Percentiles rank a stretch among this genome's conserved stretches.
phyloP scores from a whole-genome alignment of 2,888 invertebrate species.

The Xylophagus ater region DNA sequence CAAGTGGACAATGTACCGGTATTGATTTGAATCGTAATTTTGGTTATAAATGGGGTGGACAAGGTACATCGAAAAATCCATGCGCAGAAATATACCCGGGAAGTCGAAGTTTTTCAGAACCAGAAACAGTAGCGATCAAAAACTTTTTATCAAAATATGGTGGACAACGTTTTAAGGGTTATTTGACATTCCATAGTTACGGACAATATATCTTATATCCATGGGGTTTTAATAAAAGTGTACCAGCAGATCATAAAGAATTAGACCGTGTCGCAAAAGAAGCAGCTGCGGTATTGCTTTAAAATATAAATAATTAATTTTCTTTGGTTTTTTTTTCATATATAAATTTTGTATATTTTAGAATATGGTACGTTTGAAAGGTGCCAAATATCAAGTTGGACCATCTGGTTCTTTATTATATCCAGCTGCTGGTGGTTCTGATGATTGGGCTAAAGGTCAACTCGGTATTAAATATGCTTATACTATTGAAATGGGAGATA shows the following conservation, averaged over 20 bases:
- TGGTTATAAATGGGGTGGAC: slow-evolving; percentile 77
- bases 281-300: slow-evolving; percentile 49
- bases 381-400: slow-evolving; percentile 60
- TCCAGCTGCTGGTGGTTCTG: slow-evolving; percentile 71
- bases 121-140: slow-evolving; percentile 63
- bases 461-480: slow-evolving; percentile 76
- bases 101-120: slow-evolving; percentile 70
- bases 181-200: slow-evolving; percentile 72
- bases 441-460: slow-evolving; percentile 84
- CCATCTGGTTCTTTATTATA: slow-evolving; percentile 68
- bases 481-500: slow-evolving; percentile 81
- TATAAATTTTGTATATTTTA: background rate
- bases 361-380: too few species aligned
- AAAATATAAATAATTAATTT: background rate
- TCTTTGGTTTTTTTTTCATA: background rate
- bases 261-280: slow-evolving; percentile 56
- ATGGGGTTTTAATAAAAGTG: slow-evolving; percentile 69
- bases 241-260: slow-evolving; percentile 59
- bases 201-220: slow-evolving; percentile 78
- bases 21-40: slow-evolving; percentile 81
- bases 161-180: slow-evolving; percentile 50
- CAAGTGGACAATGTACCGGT: slow-evolving; percentile 53
- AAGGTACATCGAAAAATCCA: slow-evolving; percentile 71
- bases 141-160: slow-evolving; percentile 42
- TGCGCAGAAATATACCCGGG: slow-evolving; percentile 77